These are phyloP conservation scores for Bambusicola thoracicus DNA, from an alignment of 2,113 vertebrate species.

Conservation along the genomic window DNA sequence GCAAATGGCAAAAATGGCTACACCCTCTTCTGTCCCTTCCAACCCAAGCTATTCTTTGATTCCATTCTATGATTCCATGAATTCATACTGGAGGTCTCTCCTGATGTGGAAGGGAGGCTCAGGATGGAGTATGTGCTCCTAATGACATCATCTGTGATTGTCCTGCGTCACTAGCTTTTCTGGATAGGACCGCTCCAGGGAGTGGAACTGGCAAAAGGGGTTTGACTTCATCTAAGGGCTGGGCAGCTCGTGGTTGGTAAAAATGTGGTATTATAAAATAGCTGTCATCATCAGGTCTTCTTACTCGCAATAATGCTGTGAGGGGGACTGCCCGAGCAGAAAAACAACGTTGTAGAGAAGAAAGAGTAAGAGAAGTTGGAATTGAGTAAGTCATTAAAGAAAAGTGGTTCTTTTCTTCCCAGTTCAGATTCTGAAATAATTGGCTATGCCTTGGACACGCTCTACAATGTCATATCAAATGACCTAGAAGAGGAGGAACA, in stretches of 20 bases:
- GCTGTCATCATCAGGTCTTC: background rate
- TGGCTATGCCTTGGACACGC: constrained; percentile 96
- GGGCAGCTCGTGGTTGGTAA: background rate
- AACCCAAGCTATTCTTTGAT: too few species aligned
- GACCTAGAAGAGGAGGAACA: constrained; percentile 94
- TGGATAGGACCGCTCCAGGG: background rate
- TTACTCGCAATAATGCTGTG: background rate
- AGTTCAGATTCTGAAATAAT: constrained; percentile 99
- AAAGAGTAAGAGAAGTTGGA: background rate
- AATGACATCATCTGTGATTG: background rate
- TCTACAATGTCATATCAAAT: constrained; percentile 96
- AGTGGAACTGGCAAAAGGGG: background rate
- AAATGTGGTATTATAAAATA: background rate
- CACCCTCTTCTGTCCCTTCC: background rate
- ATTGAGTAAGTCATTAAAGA: constrained; percentile 39
- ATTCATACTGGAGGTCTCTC: background rate
- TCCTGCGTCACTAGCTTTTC: background rate
- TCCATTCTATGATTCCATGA: too few species aligned
- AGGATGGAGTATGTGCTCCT: rapidly evolving
- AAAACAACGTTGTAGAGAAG: background rate
- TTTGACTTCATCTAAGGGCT: background rate
- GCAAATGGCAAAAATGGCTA: background rate
- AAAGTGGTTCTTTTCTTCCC: constrained; percentile 65
- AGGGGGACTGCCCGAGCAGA: background rate
- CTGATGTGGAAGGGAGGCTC: background rate